Evolutionary conservation across 2,797 vertebrate genomes (phyloP).

Genomic region (Brachyrhaphis roseni): DNA sequence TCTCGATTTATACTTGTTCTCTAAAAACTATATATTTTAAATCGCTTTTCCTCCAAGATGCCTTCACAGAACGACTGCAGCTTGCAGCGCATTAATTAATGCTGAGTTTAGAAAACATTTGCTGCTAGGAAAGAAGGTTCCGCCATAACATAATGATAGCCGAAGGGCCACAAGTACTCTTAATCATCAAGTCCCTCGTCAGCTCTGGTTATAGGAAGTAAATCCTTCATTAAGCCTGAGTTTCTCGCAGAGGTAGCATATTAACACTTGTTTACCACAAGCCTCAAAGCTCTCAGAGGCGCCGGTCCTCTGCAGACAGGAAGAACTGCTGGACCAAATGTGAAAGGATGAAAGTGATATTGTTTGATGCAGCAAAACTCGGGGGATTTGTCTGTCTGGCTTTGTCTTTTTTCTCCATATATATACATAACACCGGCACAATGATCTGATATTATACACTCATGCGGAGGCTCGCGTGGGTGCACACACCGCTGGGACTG

Average conservation of each 20-base stretch:
- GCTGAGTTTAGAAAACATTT: conserved; percentile 48
- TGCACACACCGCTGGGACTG: conserved; percentile 30
- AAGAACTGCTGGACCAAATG: conserved; percentile 39
- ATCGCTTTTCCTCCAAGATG: background rate
- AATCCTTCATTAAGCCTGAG: conserved; percentile 64
- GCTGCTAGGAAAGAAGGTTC: conserved; percentile 39
- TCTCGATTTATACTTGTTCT: background rate
- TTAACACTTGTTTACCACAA: conserved; percentile 62
- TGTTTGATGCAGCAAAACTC: conserved; percentile 32
- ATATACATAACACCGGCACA: conserved; percentile 24
- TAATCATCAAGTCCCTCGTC: conserved; percentile 55
- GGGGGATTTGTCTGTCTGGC: conserved; percentile 24
- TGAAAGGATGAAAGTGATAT: conserved; percentile 52
- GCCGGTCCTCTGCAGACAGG: conserved; percentile 50
- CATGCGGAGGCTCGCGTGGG: background rate
- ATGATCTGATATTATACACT: conserved; percentile 24
- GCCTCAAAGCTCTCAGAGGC: conserved; percentile 39
- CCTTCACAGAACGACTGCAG: conserved; percentile 33
- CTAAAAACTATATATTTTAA: conserved; percentile 15
- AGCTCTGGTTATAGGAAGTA: conserved; percentile 58
- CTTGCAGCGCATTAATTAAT: conserved; percentile 53
- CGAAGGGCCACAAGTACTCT: conserved; percentile 54
- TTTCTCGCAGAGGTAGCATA: conserved; percentile 55
- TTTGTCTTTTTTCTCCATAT: conserved; percentile 31
- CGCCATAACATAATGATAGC: conserved; percentile 63